A percentile compares a stretch with the other conserved stretches of the same genome.
These are phyloP conservation scores for Chaenogobius annularis DNA, from an alignment of 2,113 vertebrate species.

Conservation along the genomic window DNA sequence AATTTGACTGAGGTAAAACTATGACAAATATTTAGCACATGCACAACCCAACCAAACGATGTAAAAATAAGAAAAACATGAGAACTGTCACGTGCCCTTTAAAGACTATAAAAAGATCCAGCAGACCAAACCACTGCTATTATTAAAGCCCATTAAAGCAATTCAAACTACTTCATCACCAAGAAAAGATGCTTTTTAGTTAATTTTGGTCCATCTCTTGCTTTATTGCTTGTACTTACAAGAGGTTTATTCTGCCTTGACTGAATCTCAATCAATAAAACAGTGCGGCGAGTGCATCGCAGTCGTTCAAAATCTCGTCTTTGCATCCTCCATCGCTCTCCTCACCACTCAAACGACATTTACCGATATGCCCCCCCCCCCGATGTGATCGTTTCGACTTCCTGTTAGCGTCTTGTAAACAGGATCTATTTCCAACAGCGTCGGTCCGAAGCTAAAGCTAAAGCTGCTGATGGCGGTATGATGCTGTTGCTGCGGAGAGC, in stretches of 20 bases:
- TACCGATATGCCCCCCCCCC: background rate
- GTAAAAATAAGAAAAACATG: no score
- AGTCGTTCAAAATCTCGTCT: background rate
- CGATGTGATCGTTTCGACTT: background rate
- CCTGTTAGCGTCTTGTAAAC: background rate
- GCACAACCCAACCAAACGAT: no score
- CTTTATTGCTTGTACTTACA: background rate
- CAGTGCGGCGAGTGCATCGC: background rate
- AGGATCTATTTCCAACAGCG: conserved; percentile 13
- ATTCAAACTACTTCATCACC: background rate
- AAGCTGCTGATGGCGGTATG: conserved; percentile 43
- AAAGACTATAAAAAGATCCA: no score
- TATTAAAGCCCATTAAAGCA: background rate
- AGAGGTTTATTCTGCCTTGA: background rate
- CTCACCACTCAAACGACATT: background rate
- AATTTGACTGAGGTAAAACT: no score
- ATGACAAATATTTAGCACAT: no score
- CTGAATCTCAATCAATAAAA: background rate
- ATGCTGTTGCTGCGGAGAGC: background rate
- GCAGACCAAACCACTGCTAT: no score
- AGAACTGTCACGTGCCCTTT: no score
- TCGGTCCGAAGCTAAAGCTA: conserved; percentile 12
- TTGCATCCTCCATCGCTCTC: background rate
- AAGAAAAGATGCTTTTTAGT: no score
- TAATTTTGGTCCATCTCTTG: background rate